phyloP scores from a whole-genome alignment of 2,888 invertebrate genomes.

The Latheticus oryzae region DNA sequence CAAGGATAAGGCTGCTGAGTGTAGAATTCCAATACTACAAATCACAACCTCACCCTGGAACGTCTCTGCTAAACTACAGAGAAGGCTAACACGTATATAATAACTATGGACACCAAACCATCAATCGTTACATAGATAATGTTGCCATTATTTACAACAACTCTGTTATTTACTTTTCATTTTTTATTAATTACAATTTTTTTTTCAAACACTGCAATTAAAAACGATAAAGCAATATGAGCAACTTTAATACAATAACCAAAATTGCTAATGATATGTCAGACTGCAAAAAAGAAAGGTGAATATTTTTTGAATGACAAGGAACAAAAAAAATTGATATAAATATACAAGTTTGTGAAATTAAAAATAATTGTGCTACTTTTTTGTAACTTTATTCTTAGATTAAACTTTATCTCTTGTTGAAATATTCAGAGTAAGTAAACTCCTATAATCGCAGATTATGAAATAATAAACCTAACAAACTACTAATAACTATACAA shows the following conservation, averaged over 20 bases:
- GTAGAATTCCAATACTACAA: neutral
- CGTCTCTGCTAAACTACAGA: conserved; percentile 49
- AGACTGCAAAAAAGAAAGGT: conserved; percentile 35
- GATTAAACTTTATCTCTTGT: conserved; percentile 16
- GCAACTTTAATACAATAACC: conserved; percentile 33
- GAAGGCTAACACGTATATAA: conserved; percentile 56
- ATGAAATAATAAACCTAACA: conserved; percentile 59
- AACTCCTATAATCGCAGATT: conserved; percentile 57
- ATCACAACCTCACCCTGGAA: conserved; percentile 33
- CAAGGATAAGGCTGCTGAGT: conserved; percentile 5
- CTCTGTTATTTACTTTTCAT: conserved; percentile 38
- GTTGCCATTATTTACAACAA: conserved; percentile 63
- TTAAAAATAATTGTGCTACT: conserved; percentile 66
- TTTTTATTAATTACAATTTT: conserved; percentile 37
- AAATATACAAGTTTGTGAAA: conserved; percentile 47
- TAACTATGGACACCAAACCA: conserved; percentile 61
- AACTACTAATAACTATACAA: conserved; percentile 65
- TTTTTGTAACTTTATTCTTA: conserved; percentile 60
- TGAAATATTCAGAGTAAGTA: conserved; percentile 62
- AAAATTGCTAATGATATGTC: conserved; percentile 38
- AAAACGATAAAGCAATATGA: conserved; percentile 39
- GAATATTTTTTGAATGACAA: conserved; percentile 3
- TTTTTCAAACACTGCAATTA: conserved; percentile 31
- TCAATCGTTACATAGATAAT: conserved; percentile 59
- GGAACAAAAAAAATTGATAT: conserved; percentile 11